phyloP scores from a whole-genome alignment of 2,113 vertebrate genomes.

The Halcyon malimbica region DNA sequence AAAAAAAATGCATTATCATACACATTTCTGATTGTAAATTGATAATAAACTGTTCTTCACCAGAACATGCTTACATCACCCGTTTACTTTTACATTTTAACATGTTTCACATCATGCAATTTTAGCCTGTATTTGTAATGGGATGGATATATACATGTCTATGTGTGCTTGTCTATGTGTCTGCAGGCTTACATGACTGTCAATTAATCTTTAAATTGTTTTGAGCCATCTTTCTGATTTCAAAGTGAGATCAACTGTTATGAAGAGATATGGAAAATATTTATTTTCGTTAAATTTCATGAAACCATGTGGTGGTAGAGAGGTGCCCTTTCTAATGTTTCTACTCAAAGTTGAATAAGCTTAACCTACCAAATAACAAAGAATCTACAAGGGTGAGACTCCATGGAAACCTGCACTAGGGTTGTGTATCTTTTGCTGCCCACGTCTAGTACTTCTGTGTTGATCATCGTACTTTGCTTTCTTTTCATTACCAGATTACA shows the following conservation, averaged over 20 bases:
- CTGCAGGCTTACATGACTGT: background rate
- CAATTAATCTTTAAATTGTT: background rate
- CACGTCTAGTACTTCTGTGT: background rate
- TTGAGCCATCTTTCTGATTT: background rate
- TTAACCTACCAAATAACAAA: background rate
- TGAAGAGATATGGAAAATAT: background rate
- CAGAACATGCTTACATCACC: background rate
- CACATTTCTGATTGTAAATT: background rate
- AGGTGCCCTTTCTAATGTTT: background rate
- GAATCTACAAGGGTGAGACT: background rate
- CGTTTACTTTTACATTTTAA: background rate
- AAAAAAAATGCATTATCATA: background rate
- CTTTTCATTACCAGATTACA: background rate
- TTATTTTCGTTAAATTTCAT: background rate
- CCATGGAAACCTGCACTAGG: background rate
- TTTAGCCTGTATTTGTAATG: background rate
- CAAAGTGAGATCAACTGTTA: background rate
- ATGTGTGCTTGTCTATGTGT: rapidly evolving
- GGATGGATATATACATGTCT: rapidly evolving
- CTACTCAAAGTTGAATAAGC: background rate
- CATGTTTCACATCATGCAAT: background rate
- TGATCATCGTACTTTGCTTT: background rate
- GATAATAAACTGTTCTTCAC: background rate
- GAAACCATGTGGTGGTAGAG: background rate
- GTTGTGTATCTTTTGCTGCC: background rate